Conservation (phyloP, 2,888 invertebrate genomes). For the Conomelus anceps region DNA sequence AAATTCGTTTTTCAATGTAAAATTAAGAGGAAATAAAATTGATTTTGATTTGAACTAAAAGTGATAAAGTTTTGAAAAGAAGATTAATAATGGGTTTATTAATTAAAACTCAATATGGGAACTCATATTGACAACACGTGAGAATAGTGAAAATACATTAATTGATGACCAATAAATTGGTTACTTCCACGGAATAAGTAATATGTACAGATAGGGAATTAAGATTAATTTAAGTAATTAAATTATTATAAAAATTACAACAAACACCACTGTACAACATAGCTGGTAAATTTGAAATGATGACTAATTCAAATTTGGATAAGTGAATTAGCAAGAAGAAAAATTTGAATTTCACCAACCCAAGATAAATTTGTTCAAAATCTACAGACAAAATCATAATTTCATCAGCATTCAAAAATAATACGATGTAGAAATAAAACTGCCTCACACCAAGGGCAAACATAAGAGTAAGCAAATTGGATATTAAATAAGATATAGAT, state of each 20-base stretch:
- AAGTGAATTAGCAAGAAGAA: neutral
- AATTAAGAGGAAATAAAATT: too few species aligned
- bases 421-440: neutral
- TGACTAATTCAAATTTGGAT: neutral
- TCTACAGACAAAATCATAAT: too few species aligned
- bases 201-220: neutral
- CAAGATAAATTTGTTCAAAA: neutral
- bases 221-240: neutral
- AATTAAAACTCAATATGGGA: too few species aligned
- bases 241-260: too few species aligned
- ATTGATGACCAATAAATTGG: too few species aligned
- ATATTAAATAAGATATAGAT: neutral
- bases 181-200: neutral
- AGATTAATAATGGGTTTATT: too few species aligned
- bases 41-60: too few species aligned
- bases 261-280: neutral
- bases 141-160: too few species aligned
- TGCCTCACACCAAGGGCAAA: neutral
- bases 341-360: neutral
- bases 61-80: too few species aligned
- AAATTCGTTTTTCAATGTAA: too few species aligned
- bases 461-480: neutral
- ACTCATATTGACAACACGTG: too few species aligned
- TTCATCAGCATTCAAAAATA: neutral
- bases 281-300: neutral